Evolutionary conservation across 30 jellyfish, hydroid and myxozoan species (phyloP).

Genomic region (Calvadosia cruxmelitensis): DNA sequence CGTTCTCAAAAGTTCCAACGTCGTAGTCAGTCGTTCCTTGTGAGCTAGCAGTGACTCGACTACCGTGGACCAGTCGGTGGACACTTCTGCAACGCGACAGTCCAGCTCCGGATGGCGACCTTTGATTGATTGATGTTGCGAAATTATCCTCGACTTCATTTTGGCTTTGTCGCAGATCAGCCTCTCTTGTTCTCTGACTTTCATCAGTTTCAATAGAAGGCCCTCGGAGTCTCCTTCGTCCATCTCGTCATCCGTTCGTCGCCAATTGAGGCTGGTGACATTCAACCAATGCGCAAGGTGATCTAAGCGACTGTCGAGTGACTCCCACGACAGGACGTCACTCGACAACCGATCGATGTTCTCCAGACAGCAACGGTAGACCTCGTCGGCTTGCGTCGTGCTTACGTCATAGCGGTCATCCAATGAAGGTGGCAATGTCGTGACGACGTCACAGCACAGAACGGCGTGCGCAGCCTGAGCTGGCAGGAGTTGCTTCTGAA

Average conservation of each 20-base stretch:
- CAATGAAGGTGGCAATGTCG: not conserved
- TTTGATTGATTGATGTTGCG: too few relatives aligned
- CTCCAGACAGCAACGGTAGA: conserved; percentile 19
- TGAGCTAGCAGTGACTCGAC: too few relatives aligned
- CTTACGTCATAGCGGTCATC: conserved; percentile 23
- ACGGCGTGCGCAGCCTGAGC: conserved; percentile 33
- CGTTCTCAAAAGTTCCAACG: too few relatives aligned
- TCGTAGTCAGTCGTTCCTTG: too few relatives aligned
- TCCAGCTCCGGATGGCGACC: too few relatives aligned
- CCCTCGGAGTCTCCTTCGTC: conserved; percentile 57
- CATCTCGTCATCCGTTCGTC: conserved; percentile 5
- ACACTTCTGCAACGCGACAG: too few relatives aligned
- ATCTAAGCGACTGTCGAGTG: conserved; percentile 42
- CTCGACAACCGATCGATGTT: conserved; percentile 28
- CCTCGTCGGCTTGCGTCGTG: conserved; percentile 27
- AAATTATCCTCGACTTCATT: too few relatives aligned
- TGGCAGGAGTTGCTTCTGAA: conserved; percentile 61
- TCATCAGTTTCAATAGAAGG: conserved; percentile 52
- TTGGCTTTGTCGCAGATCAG: conserved; percentile 53
- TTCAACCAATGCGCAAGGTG: conserved; percentile 62
- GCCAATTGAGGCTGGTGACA: conserved; percentile 9
- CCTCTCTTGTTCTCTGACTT: conserved; percentile 55
- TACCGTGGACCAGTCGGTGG: too few relatives aligned
- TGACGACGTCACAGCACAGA: conserved; percentile 5
- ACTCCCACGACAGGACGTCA: conserved; percentile 35